Base-by-base conservation (phyloP, 2,113 vertebrate genomes). In the Electrona antarctica region DNA sequence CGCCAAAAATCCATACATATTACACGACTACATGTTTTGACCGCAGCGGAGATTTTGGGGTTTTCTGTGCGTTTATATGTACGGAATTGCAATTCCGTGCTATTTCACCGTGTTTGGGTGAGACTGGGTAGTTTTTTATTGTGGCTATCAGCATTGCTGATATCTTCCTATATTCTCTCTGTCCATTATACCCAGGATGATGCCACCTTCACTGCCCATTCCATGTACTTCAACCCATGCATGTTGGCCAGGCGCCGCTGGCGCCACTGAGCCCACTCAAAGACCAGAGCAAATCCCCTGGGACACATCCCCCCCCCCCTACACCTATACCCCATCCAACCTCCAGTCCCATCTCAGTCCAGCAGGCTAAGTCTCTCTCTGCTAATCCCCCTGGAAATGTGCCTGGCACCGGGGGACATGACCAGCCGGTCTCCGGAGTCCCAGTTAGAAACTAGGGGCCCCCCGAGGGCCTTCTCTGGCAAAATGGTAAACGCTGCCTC, bases 351-450 rank as follows among this genome's bases (percentile, higher is more conserved):
- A 41, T 29, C 51, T 74, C n/a, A 7, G 12, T 74, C 81, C 70
- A 68, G 48, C 62, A 76, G 56, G 63, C 33, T 51, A 74, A 77
- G 59, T 69, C 77, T 73, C 49, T 21, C 67, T 60, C 58, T 28
- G 68, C 74, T 84, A 86, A 85, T 87, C 74, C 78, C 33, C 58
- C 67, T 83, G 77, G 77, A 89, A 71, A 78, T 76, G 61, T 69
- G 78, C 83, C 74, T n/a, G 13, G 47, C 62, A 52, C 60, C 14
- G 14, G 67, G 60, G 63, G 45, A 69, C n/a, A n/a, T 41, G 33
- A 41, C 63, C 4, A 0, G 57, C 45, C n/a, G 14, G 55, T 77
- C 75, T 77, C 50, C 14, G 33, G 66, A 70, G 84, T 76, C 49
- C 14, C 47, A 2, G 46, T 87, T 77, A 82, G 81, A 87, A 79